Evolutionary conservation across 2,797 vertebrate species (phyloP).

Genomic region (Lagocephalus sceleratus): DNA sequence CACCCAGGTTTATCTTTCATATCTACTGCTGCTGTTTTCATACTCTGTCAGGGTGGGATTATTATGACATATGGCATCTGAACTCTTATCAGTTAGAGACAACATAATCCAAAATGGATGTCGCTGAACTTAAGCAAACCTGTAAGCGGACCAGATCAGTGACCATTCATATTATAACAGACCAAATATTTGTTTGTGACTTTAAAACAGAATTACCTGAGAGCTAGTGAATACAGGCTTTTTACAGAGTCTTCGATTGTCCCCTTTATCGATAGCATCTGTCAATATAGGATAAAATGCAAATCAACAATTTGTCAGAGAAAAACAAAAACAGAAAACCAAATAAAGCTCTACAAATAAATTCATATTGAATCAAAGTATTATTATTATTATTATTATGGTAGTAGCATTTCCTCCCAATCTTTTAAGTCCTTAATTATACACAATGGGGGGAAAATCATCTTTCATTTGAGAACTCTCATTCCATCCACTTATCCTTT

Average conservation of each 20-base stretch:
- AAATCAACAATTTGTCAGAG: conserved; percentile 3
- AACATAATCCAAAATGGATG: conserved; percentile 19
- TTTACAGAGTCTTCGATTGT: conserved; percentile 87
- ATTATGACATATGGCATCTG: conserved; percentile 33
- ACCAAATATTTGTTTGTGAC: background rate
- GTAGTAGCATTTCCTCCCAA: too few relatives aligned
- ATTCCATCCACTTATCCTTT: conserved; percentile 22
- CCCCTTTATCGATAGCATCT: conserved; percentile 95
- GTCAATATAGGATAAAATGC: conserved; percentile 27
- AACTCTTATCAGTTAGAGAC: conserved; percentile 25
- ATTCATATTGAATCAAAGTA: conserved; percentile 13
- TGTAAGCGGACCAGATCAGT: conserved; percentile 3
- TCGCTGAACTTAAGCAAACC: conserved; percentile 6
- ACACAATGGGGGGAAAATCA: conserved; percentile 8
- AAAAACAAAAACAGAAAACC: conserved; percentile 3
- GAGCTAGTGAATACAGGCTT: conserved; percentile 90
- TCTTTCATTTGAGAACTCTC: conserved; percentile 37
- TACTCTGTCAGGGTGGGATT: conserved; percentile 20
- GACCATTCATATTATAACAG: background rate
- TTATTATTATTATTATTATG: background rate
- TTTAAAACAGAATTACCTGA: conserved; percentile 78
- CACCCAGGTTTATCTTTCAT: conserved; percentile 30
- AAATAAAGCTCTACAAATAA: conserved; percentile 1
- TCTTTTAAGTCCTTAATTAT: conserved; percentile 6
- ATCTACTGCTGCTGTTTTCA: conserved; percentile 44